phyloP scores from a whole-genome alignment of 2,797 vertebrate species.

The Peromyscus melanophrys region DNA sequence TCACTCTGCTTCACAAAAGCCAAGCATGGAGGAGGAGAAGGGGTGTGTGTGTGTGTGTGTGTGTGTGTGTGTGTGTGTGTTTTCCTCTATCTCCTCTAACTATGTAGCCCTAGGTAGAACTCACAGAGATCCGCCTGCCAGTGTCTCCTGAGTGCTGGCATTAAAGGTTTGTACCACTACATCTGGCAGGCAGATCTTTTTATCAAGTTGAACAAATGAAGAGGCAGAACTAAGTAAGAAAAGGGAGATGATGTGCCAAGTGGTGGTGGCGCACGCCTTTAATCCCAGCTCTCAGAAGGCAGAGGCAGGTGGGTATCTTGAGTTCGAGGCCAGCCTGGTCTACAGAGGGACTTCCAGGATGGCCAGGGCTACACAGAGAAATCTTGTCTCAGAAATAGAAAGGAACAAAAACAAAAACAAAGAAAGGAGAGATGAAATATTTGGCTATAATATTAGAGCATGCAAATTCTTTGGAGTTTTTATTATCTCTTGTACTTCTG shows the following conservation, averaged over 20 bases:
- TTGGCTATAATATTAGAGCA: constrained; percentile 28
- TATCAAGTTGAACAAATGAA: background rate
- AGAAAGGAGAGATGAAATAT: constrained; percentile 20
- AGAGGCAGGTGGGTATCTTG: background rate
- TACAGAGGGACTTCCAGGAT: background rate
- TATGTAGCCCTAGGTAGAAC: background rate
- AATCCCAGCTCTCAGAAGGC: background rate
- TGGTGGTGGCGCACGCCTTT: background rate
- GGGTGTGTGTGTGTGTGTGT: background rate
- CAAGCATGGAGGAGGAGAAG: background rate
- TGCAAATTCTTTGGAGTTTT: constrained; percentile 15
- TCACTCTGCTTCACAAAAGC: constrained; percentile 60
- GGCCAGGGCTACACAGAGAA: background rate
- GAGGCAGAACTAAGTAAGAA: constrained; percentile 60
- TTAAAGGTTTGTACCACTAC: background rate
- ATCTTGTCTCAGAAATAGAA: background rate
- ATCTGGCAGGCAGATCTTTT: background rate
- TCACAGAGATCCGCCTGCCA: background rate
- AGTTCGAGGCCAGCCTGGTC: background rate
- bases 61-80: background rate
- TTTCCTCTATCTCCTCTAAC: background rate
- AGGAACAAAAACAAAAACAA: background rate
- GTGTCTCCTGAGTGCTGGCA: background rate
- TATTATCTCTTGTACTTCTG: constrained; percentile 25
- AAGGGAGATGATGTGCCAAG: background rate